These are phyloP conservation scores for Tenthredo mesomela DNA, from an alignment of 2,888 invertebrate genomes.

Conservation along the genomic window DNA sequence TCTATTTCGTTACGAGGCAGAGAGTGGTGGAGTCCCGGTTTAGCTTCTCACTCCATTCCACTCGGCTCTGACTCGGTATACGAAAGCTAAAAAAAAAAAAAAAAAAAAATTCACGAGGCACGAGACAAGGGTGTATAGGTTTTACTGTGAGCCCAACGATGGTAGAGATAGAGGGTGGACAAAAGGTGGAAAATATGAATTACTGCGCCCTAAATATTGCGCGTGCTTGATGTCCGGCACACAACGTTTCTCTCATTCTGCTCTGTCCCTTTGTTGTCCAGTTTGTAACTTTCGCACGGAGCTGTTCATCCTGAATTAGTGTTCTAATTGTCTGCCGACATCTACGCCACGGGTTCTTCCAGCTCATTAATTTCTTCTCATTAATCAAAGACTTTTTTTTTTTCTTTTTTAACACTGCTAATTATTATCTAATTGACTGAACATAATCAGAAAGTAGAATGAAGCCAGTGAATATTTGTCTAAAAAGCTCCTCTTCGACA, in stretches of 20 bases:
- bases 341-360: not conserved
- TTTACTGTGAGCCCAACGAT: constrained; percentile 4
- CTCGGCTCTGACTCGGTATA: constrained; percentile 14
- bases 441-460: not conserved
- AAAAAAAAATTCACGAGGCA: constrained; percentile 1
- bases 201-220: constrained; percentile 51
- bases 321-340: constrained; percentile 34
- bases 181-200: constrained; percentile 47
- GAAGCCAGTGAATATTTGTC: not conserved
- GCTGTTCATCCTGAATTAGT: constrained; percentile 28
- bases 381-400: not conserved
- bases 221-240: constrained; percentile 47
- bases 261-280: constrained; percentile 40
- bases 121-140: constrained; percentile 13
- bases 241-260: constrained; percentile 42
- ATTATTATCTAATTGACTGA: not conserved
- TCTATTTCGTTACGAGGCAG: constrained; percentile 61
- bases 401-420: not conserved
- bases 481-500: not conserved
- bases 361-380: constrained; percentile 19
- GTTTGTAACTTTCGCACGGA: constrained; percentile 35
- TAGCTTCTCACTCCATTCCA: constrained; percentile 41
- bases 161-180: constrained; percentile 40
- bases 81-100: constrained; percentile 37
- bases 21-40: constrained; percentile 30